Evolutionary conservation across 37 sponge, comb jelly and placozoan species (phyloP).

Genomic region (Halichondria panicea): DNA sequence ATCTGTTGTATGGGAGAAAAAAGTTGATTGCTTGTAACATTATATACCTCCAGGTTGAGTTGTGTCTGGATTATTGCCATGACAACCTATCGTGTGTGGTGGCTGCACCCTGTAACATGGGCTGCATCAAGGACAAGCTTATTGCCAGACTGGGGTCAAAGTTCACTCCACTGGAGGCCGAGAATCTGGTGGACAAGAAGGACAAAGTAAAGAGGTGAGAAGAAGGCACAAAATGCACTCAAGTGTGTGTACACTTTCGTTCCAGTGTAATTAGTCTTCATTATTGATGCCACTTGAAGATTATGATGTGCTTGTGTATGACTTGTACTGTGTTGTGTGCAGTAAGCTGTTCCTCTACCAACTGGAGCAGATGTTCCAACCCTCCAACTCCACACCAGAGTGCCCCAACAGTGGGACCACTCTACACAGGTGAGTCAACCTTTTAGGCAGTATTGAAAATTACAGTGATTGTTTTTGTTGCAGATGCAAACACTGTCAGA

Average conservation of each 20-base stretch:
- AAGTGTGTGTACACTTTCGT: background rate
- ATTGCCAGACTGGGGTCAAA: constrained; percentile 35
- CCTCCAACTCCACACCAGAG: constrained; percentile 16
- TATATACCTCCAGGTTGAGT: constrained; percentile 57
- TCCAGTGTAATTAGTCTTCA: background rate
- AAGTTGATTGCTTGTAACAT: background rate
- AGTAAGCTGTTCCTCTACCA: constrained; percentile 77
- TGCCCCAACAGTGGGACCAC: constrained; percentile 69
- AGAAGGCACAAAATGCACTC: background rate
- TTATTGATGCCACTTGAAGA: background rate
- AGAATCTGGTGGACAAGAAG: constrained; percentile 66
- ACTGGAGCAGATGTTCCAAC: constrained; percentile 61
- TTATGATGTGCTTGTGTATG: background rate
- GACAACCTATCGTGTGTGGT: constrained; percentile 72
- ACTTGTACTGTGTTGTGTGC: background rate
- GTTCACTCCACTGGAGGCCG: constrained; percentile 75
- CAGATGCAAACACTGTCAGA: constrained; percentile 71
- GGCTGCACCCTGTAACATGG: constrained; percentile 72
- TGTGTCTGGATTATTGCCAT: constrained; percentile 82
- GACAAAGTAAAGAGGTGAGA: constrained; percentile 86
- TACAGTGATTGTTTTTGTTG: background rate
- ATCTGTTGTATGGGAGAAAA: background rate
- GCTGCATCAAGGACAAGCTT: constrained; percentile 63
- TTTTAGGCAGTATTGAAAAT: background rate
- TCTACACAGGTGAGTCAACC: constrained; percentile 41